phyloP scores from a whole-genome alignment of 2,797 vertebrate species.

The Onychomys arenicola region DNA sequence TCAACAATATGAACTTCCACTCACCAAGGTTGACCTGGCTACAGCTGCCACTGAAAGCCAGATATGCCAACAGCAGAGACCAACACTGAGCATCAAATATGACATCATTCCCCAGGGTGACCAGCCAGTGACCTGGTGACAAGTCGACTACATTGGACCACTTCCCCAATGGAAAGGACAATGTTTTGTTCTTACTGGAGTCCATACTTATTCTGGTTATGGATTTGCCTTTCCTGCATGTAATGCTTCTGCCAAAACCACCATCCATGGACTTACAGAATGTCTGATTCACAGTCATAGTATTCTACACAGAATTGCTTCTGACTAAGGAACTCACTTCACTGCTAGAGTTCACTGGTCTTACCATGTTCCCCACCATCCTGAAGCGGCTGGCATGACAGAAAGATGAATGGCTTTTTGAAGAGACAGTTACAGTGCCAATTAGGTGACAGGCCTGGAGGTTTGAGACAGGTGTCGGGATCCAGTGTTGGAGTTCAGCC shows the following conservation, averaged over 20 bases:
- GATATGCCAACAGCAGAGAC: neutral
- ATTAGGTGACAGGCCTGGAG: neutral
- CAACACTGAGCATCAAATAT: neutral
- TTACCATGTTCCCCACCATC: neutral
- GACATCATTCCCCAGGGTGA: neutral
- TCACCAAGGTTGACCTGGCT: neutral
- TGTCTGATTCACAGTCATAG: neutral
- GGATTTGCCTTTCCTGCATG: neutral
- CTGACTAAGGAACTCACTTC: neutral
- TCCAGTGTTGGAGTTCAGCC: no score
- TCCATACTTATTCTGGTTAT: neutral
- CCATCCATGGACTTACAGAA: neutral
- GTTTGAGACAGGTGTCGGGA: neutral
- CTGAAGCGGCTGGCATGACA: neutral
- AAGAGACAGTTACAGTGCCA: neutral
- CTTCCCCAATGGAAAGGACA: neutral
- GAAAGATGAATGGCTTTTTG: neutral
- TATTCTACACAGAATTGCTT: neutral
- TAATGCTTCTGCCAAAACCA: neutral
- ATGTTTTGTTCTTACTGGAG: neutral
- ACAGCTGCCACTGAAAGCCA: neutral
- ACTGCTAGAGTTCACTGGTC: neutral
- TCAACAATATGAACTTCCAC: neutral
- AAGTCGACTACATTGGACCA: neutral
- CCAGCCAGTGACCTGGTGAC: neutral